phyloP scores from a whole-genome alignment of 2,113 vertebrate genomes.

The Campylorhamphus procurvoides region DNA sequence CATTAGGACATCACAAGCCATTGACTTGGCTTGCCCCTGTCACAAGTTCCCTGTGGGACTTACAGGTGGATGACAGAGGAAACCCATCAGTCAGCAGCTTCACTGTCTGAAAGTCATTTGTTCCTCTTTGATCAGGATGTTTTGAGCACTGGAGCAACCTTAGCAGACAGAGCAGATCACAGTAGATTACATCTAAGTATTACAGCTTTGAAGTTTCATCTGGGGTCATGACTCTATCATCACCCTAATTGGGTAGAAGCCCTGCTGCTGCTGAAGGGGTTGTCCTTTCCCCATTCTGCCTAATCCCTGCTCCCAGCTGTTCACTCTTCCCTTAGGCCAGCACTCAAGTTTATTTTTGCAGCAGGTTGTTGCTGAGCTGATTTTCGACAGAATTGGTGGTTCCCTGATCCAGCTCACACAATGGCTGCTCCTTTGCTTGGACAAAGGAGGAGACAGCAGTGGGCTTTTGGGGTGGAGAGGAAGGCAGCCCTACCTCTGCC shows the following conservation, averaged over 20 bases:
- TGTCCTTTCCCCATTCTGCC: neutral
- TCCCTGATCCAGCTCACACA: neutral
- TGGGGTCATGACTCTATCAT: neutral
- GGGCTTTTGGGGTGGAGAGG: neutral
- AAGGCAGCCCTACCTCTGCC: neutral
- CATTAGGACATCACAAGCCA: neutral
- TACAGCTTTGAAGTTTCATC: neutral
- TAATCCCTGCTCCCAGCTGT: neutral
- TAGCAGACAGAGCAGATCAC: neutral
- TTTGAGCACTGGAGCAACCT: neutral
- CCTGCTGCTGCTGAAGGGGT: neutral
- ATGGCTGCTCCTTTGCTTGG: neutral
- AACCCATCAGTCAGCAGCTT: neutral
- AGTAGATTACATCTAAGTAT: neutral
- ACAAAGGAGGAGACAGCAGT: neutral
- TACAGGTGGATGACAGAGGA: neutral
- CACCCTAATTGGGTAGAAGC: neutral
- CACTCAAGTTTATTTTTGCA: neutral
- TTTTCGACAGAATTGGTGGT: fast-evolving
- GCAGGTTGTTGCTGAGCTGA: neutral
- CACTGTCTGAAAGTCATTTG: neutral
- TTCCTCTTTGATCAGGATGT: neutral
- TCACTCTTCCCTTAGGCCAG: neutral
- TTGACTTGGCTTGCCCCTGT: neutral
- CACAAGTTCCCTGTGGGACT: neutral